A percentile compares a stretch with the other conserved stretches of the same genome.
These are phyloP conservation scores for Drosophila atroscutellata DNA, from an alignment of 2,888 invertebrate genomes.

Conservation along the genomic window DNA sequence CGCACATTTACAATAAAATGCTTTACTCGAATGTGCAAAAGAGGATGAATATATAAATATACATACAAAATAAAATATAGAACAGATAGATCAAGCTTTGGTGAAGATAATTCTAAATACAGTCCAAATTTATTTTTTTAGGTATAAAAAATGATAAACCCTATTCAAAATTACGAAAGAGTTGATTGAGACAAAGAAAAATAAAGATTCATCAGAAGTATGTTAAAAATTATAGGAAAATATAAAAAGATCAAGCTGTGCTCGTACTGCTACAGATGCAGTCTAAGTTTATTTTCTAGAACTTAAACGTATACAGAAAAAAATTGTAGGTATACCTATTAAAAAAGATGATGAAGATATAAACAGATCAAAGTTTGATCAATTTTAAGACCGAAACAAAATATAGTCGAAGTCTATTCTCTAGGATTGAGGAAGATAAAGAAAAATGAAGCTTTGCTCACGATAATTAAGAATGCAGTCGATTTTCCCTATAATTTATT, in stretches of 20 bases:
- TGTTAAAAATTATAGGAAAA: not conserved
- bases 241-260: not conserved
- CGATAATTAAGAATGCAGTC: too few species aligned
- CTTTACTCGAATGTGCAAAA: not conserved
- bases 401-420: not conserved
- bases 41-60: not conserved
- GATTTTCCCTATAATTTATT: not conserved
- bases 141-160: too few species aligned
- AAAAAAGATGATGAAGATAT: not conserved
- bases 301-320: too few species aligned
- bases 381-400: not conserved
- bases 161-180: too few species aligned
- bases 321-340: not conserved
- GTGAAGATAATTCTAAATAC: too few species aligned
- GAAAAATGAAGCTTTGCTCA: not conserved
- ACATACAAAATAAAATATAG: not conserved
- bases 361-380: not conserved
- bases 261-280: too few species aligned
- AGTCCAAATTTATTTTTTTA: too few species aligned
- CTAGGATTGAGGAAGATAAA: not conserved
- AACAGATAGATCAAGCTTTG: not conserved
- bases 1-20: too few species aligned
- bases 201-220: too few species aligned
- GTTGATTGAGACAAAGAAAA: too few species aligned
- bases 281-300: too few species aligned